Conservation (phyloP, 2,113 vertebrate species). For the Pterophyllum scalare region DNA sequence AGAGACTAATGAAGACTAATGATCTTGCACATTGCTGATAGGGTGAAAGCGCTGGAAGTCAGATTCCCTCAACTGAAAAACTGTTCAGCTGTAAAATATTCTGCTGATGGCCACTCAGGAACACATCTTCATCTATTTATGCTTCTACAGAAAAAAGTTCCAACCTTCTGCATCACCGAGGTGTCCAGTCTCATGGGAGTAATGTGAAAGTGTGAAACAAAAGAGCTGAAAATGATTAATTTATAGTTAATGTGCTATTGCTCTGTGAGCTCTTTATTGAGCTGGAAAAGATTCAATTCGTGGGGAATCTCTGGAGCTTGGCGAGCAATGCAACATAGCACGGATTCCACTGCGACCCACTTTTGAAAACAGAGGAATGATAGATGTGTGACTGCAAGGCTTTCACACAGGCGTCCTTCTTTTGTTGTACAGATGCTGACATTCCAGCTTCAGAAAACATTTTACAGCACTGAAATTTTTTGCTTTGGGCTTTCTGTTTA, state of each 20-base stretch:
- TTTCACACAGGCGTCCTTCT: constrained; percentile 6
- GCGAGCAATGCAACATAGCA: constrained; percentile 49
- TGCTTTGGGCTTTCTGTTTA: neutral
- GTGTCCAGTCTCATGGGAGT: neutral
- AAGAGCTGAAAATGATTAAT: neutral
- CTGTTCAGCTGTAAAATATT: constrained; percentile 39
- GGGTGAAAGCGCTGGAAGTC: constrained; percentile 21
- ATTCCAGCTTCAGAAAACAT: constrained; percentile 9
- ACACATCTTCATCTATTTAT: constrained; percentile 5
- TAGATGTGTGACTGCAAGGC: constrained; percentile 26
- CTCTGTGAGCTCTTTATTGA: neutral
- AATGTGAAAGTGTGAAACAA: neutral
- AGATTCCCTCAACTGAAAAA: constrained; percentile 18
- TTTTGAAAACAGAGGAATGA: constrained; percentile 51
- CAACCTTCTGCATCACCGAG: neutral
- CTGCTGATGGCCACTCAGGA: constrained; percentile 27
- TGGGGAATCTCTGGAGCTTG: constrained; percentile 44
- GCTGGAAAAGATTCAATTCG: constrained; percentile 17
- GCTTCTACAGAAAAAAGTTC: neutral
- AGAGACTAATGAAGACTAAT: constrained; percentile 62
- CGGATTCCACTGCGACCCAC: constrained; percentile 67
- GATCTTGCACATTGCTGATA: constrained; percentile 13
- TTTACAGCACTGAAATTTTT: neutral
- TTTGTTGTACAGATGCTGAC: constrained; percentile 14
- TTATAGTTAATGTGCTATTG: neutral